Base-by-base conservation (phyloP, 2,888 invertebrate species). In the Drosophila affinis region DNA sequence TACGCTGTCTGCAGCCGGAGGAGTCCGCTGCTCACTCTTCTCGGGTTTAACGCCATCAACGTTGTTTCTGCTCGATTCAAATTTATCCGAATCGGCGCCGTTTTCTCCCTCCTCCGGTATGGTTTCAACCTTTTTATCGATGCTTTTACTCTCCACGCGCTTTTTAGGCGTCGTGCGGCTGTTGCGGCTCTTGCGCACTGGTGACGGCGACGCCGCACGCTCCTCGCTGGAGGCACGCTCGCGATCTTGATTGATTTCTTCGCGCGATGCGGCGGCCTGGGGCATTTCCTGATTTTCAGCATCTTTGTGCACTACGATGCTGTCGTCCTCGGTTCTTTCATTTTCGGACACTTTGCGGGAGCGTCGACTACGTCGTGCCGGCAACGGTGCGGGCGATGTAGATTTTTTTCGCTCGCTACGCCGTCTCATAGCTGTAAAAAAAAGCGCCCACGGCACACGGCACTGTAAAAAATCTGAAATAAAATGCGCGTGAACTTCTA, bases 341-440 rank as follows among this genome's bases (percentile, higher is more conserved):
- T 65, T 79, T 62, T 90, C 83, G n/a, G 86, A 84, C 44, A 85
- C 59, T 72, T 87, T 87, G 12, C 82, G 87, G 34, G 89, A 88
- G 56, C 91, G 85, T 17, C 91, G 88, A 65, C 82, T 88, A 12
- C 90, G 76, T 24, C 91, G 90, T 61, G 80, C 78, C 87, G 88
- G 87, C 77, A 89, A 74, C 55, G 92, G 91, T 75, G 95, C 95
- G 48, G 95, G 94, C 53, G 95, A 94, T 87, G 94, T 78, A 61
- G 94, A 91, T 91, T 95, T 95, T 90, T 94, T 95, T 89, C 93
- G 93, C 91, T 93, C 95, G 93, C 94, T 96, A 93, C 96, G 96
- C 81, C 96, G 95, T 91, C 96, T 95, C 96, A 96, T 96, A 55
- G 72, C 62, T 72, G 56, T 53, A 60, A 71, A 53, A 67, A 55